phyloP scores from a whole-genome alignment of 2,113 vertebrate species.

The Aptenodytes forsteri region DNA sequence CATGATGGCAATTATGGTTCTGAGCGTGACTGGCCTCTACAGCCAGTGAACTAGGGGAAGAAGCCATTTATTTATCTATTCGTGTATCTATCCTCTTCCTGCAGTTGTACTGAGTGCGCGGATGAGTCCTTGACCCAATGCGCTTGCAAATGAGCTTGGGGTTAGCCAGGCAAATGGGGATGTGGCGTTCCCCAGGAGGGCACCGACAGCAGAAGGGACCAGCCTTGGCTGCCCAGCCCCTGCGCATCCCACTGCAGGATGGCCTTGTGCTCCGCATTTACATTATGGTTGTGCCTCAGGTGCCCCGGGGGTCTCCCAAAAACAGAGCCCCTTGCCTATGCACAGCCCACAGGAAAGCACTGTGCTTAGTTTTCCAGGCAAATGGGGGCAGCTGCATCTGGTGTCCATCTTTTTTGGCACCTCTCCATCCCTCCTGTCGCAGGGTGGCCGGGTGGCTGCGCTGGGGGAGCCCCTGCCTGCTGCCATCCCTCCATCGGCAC shows the following conservation, averaged over 20 bases:
- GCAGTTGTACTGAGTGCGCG: background rate
- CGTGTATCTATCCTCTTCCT: background rate
- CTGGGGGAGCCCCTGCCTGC: background rate
- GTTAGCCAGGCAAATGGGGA: background rate
- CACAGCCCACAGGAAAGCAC: background rate
- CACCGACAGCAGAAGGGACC: fast-evolving
- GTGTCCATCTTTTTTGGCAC: background rate
- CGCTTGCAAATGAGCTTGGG: background rate
- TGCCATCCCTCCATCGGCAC: background rate
- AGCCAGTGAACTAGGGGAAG: background rate
- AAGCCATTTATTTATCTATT: background rate
- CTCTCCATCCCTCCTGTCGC: fast-evolving
- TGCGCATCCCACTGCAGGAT: fast-evolving
- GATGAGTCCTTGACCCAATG: background rate
- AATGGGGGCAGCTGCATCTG: background rate
- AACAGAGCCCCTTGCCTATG: fast-evolving
- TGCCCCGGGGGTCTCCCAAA: background rate
- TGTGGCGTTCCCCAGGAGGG: background rate
- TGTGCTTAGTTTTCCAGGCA: background rate
- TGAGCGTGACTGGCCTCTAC: background rate
- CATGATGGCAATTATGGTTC: background rate
- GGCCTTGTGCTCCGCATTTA: fast-evolving
- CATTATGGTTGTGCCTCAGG: background rate
- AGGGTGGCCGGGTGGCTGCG: fast-evolving
- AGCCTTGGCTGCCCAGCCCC: background rate